Conservation (phyloP, 2,888 invertebrate genomes). For the Cantharis rufa region DNA sequence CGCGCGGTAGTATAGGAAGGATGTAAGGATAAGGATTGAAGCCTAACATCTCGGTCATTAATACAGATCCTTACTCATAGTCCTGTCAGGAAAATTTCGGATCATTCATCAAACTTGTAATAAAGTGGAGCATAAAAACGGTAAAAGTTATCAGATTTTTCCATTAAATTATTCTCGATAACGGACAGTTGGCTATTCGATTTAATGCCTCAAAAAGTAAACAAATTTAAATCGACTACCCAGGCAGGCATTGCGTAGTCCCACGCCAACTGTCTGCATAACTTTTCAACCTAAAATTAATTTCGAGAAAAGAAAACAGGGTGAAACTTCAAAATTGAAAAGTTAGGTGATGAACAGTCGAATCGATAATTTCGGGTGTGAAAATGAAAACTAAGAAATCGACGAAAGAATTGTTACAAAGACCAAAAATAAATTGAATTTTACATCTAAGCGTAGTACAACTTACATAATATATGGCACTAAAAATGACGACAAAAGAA, state of each 20-base stretch:
- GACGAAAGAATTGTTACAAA: conserved; percentile 9
- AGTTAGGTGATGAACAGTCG: conserved; percentile 4
- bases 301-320: not conserved
- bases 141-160: conserved; percentile 14
- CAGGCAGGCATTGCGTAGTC: not conserved
- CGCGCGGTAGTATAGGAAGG: conserved; percentile 13
- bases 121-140: conserved; percentile 13
- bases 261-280: not conserved
- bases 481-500: conserved; percentile 40
- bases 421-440: conserved; percentile 36
- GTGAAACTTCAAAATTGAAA: conserved; percentile 1
- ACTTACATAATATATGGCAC: conserved; percentile 38
- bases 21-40: conserved; percentile 19
- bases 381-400: conserved; percentile 23
- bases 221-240: not conserved
- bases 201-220: conserved; percentile 1
- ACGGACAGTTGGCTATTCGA: conserved; percentile 2
- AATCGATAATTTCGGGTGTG: conserved; percentile 12
- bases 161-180: conserved; percentile 9
- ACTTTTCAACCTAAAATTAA: conserved; percentile 2
- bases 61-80: conserved; percentile 14
- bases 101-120: conserved; percentile 20
- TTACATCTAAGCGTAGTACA: conserved; percentile 34
- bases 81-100: conserved; percentile 19
- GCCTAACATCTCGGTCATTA: conserved; percentile 23